Conservation (phyloP, 1,140 invertebrate genomes). For the Conopomorpha cramerella region DNA sequence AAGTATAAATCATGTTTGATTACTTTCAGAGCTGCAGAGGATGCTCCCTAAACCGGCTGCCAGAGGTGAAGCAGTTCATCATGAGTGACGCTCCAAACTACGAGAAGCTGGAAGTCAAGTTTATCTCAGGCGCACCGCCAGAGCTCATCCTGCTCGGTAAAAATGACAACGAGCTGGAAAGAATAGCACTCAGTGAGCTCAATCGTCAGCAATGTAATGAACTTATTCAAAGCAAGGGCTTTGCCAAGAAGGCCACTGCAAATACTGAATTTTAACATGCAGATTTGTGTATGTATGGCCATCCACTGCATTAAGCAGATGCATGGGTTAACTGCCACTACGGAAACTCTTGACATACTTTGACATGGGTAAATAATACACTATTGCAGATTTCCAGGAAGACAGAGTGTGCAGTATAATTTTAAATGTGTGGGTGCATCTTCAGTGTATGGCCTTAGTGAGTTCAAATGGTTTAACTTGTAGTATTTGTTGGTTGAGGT, state of each 20-base stretch:
- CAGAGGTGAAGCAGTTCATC: constrained; percentile 76
- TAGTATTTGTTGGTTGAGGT: too few relatives aligned
- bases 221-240: constrained; percentile 66
- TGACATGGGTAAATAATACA: too few relatives aligned
- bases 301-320: too few relatives aligned
- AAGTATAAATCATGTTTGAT: too few relatives aligned
- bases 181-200: constrained; percentile 63
- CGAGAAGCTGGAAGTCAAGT: constrained; percentile 64
- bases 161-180: constrained; percentile 66
- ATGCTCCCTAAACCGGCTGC: constrained; percentile 73
- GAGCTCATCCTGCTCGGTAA: constrained; percentile 68
- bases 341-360: too few relatives aligned
- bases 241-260: constrained; percentile 49
- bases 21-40: constrained; percentile 75
- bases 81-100: constrained; percentile 75
- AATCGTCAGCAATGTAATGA: constrained; percentile 72
- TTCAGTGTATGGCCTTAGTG: too few relatives aligned
- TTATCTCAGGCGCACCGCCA: constrained; percentile 70
- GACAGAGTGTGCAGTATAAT: too few relatives aligned
- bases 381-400: too few relatives aligned
- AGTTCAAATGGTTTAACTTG: too few relatives aligned
- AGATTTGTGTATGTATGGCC: too few relatives aligned
- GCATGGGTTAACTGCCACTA: too few relatives aligned
- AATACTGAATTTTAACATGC: constrained; percentile 29
- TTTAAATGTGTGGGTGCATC: too few relatives aligned